These are phyloP conservation scores for Achlya flavicornis DNA, from an alignment of 2,888 invertebrate genomes.

Conservation along the genomic window DNA sequence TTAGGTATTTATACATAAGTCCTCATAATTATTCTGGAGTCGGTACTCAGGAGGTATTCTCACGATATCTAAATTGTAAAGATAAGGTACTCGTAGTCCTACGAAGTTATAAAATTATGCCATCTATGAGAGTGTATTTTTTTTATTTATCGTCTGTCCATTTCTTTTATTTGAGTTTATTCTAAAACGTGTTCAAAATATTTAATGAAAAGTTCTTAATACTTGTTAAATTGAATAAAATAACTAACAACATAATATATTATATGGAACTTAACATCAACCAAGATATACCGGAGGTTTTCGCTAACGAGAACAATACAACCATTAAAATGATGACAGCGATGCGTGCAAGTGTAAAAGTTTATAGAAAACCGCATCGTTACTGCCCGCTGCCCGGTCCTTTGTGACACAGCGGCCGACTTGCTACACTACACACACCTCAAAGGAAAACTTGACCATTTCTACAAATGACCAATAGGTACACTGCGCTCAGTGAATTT, in stretches of 20 bases:
- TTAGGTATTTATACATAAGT: no score
- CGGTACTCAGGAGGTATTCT: no score
- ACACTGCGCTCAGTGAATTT: constrained; percentile 12
- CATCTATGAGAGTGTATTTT: no score
- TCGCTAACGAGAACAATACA: constrained; percentile 26
- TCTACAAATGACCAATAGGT: constrained; percentile 23
- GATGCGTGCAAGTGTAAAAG: constrained; percentile 57
- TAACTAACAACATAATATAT: no score
- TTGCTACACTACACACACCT: constrained; percentile 29
- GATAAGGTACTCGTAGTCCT: no score
- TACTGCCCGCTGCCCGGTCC: constrained; percentile 36
- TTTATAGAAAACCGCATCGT: constrained; percentile 58
- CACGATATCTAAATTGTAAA: no score
- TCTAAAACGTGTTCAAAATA: no score
- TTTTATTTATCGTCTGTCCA: no score
- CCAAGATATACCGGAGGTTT: background rate
- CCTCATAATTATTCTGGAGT: background rate
- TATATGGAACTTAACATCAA: background rate
- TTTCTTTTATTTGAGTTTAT: no score
- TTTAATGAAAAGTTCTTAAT: no score
- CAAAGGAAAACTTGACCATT: constrained; percentile 43
- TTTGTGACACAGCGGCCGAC: constrained; percentile 44
- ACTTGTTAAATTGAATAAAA: no score
- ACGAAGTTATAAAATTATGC: no score
- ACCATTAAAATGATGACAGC: constrained; percentile 71